A percentile compares a stretch with the other conserved stretches of the same genome.
These are phyloP conservation scores for Drosophila ustulata DNA, from an alignment of 2,888 invertebrate species.

Conservation along the genomic window DNA sequence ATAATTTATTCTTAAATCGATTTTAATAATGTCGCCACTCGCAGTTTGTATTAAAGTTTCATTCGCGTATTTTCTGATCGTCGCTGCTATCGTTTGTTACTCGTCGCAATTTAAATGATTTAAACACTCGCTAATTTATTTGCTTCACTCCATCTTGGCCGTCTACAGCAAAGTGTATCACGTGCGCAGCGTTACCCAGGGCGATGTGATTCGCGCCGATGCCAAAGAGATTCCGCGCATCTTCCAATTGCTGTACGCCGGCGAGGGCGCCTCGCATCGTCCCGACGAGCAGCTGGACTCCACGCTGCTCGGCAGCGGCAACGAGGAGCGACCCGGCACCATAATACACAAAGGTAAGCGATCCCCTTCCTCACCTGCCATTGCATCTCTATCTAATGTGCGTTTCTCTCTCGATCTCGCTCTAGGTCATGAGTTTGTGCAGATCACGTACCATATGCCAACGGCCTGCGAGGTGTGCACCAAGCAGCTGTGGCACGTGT, in stretches of 20 bases:
- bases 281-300: slow-evolving; percentile 89
- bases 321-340: slow-evolving; percentile 84
- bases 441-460: slow-evolving; percentile 99
- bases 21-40: too few species aligned
- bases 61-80: too few species aligned
- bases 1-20: too few species aligned
- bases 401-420: neutral
- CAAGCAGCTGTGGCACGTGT: slow-evolving; percentile 98
- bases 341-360: slow-evolving; percentile 84
- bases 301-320: slow-evolving; percentile 85
- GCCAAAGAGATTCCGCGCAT: slow-evolving; percentile 99
- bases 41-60: too few species aligned
- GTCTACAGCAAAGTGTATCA: slow-evolving; percentile 97
- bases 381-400: neutral
- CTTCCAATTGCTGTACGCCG: slow-evolving; percentile 98
- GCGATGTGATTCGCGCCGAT: slow-evolving; percentile 99
- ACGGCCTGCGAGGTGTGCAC: slow-evolving; percentile 99
- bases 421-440: slow-evolving; percentile 95
- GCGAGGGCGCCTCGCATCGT: slow-evolving; percentile 96
- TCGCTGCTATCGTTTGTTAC: too few species aligned
- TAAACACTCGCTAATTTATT: slow-evolving; percentile 2
- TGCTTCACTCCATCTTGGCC: neutral
- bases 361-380: neutral
- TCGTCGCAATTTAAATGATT: neutral
- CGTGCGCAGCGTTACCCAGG: slow-evolving; percentile 98